These are phyloP conservation scores for Mohoua ochrocephala DNA, from an alignment of 2,113 vertebrate species.

Conservation along the genomic window DNA sequence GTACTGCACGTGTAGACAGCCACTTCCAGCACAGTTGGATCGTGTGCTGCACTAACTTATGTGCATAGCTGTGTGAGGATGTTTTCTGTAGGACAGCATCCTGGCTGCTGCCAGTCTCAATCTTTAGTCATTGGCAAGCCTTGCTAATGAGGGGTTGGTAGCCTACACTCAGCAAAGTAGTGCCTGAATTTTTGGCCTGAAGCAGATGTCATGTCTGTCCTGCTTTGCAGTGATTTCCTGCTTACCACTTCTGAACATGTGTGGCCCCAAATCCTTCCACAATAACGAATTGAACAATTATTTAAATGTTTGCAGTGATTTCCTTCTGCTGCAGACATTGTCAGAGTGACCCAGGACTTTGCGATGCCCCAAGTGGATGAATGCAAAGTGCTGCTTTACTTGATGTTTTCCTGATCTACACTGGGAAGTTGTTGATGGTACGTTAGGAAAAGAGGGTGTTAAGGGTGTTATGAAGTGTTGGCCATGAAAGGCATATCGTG, in stretches of 20 bases:
- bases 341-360: conserved; percentile 32
- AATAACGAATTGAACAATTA: neutral
- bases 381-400: conserved; percentile 38
- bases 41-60: neutral
- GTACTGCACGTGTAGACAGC: neutral
- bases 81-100: neutral
- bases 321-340: conserved; percentile 31
- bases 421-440: conserved; percentile 19
- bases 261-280: neutral
- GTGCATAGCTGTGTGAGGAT: neutral
- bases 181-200: neutral
- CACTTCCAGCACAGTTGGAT: neutral
- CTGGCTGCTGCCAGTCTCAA: neutral
- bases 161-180: neutral
- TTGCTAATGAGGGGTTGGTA: neutral
- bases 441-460: neutral
- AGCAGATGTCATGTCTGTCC: neutral
- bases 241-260: neutral
- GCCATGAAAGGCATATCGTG: neutral
- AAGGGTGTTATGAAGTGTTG: neutral
- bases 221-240: neutral
- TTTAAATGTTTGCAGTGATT: conserved; percentile 46
- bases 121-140: neutral
- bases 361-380: neutral
- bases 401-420: neutral